phyloP scores from a whole-genome alignment of 2,888 invertebrate genomes.

The Torymus tubicola region DNA sequence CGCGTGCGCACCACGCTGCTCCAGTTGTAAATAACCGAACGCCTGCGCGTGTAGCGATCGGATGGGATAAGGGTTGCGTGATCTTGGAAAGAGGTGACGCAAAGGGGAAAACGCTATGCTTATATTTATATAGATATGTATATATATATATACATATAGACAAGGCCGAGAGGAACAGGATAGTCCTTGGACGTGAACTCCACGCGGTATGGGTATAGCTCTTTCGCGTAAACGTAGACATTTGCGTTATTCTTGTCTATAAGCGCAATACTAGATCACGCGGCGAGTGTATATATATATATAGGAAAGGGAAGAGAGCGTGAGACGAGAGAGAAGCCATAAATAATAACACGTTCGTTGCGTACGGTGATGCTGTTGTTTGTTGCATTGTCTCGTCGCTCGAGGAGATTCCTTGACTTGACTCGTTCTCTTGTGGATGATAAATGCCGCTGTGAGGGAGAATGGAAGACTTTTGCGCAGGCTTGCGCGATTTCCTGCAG shows the following conservation, averaged over 20 bases:
- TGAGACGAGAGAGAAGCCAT: conserved; percentile 3
- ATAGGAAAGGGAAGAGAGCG: conserved; percentile 5
- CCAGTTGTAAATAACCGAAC: conserved; percentile 72
- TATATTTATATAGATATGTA: no score
- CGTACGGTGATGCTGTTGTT: conserved; percentile 7
- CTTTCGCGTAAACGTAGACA: no score
- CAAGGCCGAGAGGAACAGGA: no score
- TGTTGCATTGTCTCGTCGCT: conserved; percentile 28
- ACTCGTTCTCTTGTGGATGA: conserved; percentile 22
- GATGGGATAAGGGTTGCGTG: conserved; percentile 66
- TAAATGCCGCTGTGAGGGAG: conserved; percentile 28
- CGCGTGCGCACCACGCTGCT: conserved; percentile 64
- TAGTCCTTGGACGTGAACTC: no score
- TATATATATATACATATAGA: no score
- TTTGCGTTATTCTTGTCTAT: no score
- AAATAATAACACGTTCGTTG: conserved; percentile 49
- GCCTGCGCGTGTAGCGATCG: no score
- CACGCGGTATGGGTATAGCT: no score
- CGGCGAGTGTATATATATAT: not conserved
- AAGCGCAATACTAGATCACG: conserved; percentile 22
- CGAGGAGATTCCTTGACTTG: conserved; percentile 20
- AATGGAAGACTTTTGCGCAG: conserved; percentile 12
- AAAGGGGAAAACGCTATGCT: no score
- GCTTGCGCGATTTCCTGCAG: conserved; percentile 42
- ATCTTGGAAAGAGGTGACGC: conserved; percentile 62